Evolutionary conservation across 2,888 invertebrate species (phyloP).

Genomic region (Ischnura elegans): DNA sequence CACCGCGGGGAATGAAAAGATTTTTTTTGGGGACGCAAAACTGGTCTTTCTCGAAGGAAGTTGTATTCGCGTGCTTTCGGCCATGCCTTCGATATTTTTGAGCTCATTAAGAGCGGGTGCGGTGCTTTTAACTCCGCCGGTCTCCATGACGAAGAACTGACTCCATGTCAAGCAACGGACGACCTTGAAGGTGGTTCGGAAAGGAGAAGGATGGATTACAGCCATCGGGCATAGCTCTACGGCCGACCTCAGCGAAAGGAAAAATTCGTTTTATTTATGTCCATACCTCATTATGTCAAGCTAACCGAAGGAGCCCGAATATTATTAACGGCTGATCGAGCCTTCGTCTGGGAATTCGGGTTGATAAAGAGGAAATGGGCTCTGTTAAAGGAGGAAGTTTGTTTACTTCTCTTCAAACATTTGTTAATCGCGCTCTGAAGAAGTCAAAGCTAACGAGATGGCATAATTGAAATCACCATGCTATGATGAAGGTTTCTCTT

Average conservation of each 20-base stretch:
- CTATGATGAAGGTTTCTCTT: too few relatives aligned
- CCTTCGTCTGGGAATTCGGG: too few relatives aligned
- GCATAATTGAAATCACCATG: too few relatives aligned
- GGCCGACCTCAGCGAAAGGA: not conserved
- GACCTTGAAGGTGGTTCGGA: not conserved
- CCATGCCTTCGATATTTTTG: not conserved
- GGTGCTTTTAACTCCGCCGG: not conserved
- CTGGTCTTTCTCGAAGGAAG: not conserved
- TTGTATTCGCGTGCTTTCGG: not conserved
- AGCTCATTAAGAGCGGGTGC: not conserved
- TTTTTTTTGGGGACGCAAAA: not conserved
- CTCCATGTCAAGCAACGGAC: conserved; percentile 12
- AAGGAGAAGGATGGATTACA: not conserved
- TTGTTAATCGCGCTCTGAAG: too few relatives aligned
- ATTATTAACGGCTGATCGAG: not conserved
- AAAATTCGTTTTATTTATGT: not conserved
- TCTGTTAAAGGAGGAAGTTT: too few relatives aligned
- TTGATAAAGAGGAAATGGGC: too few relatives aligned
- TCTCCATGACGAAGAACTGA: not conserved
- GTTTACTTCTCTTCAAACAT: too few relatives aligned
- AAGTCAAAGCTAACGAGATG: too few relatives aligned
- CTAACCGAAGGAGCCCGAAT: not conserved
- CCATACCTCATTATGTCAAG: not conserved
- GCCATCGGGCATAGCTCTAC: not conserved
- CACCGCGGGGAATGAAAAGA: not conserved